Evolutionary conservation across 2,888 invertebrate species (phyloP).

Genomic region (Podabrus alpinus): DNA sequence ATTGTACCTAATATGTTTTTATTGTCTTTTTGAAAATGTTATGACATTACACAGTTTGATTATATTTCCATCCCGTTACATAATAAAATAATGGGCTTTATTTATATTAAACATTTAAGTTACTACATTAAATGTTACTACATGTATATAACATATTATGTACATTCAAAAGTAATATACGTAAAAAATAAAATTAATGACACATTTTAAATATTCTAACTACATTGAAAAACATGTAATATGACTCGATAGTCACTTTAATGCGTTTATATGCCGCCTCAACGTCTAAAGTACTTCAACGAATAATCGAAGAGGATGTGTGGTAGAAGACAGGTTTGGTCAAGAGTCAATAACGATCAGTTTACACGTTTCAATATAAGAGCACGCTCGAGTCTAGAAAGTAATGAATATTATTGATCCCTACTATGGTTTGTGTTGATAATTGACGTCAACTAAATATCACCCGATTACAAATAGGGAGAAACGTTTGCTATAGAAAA

Average conservation of each 20-base stretch:
- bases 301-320: slow-evolving; percentile 21
- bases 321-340: slow-evolving; percentile 47
- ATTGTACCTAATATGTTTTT: background rate
- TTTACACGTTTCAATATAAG: slow-evolving; percentile 53
- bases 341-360: slow-evolving; percentile 52
- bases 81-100: background rate
- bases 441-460: slow-evolving; percentile 22
- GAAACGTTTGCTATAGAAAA: slow-evolving; percentile 7
- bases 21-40: background rate
- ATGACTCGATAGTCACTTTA: slow-evolving; percentile 12
- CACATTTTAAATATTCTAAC: background rate
- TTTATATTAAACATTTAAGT: background rate
- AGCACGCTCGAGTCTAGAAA: slow-evolving; percentile 46
- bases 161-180: background rate
- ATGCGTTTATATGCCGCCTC: slow-evolving; percentile 8
- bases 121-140: too few species aligned
- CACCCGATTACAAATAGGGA: slow-evolving; percentile 15
- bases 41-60: background rate
- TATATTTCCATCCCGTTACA: background rate
- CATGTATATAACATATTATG: background rate
- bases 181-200: background rate
- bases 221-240: slow-evolving; percentile 10
- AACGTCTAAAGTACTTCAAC: slow-evolving; percentile 12
- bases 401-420: slow-evolving; percentile 50
- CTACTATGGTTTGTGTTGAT: slow-evolving; percentile 3